These are phyloP conservation scores for Dicerorhinus sumatrensis DNA, from an alignment of 2,113 vertebrate genomes.

Conservation along the genomic window DNA sequence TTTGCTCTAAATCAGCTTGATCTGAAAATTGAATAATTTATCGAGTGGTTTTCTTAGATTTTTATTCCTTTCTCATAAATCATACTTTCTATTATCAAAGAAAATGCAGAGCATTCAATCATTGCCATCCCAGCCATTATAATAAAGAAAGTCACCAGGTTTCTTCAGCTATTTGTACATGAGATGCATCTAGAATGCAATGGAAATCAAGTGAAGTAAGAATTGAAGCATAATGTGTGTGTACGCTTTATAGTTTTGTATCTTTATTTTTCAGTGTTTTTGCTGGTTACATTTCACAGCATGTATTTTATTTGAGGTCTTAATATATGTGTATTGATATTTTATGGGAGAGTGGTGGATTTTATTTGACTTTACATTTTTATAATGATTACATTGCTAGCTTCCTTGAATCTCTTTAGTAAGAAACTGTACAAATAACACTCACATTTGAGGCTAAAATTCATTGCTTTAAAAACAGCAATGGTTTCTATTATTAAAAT, in stretches of 20 bases:
- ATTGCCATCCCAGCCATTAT: background rate
- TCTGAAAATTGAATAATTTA: slow-evolving; percentile 68
- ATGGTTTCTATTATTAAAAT: slow-evolving; percentile 78
- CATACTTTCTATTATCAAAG: slow-evolving; percentile 54
- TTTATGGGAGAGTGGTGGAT: background rate
- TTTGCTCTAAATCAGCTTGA: slow-evolving; percentile 53
- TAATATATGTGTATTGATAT: background rate
- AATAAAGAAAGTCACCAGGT: slow-evolving; percentile 8
- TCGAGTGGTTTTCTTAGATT: slow-evolving; percentile 57
- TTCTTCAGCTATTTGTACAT: background rate
- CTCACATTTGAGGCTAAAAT: slow-evolving; percentile 40
- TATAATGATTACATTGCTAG: background rate
- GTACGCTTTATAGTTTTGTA: background rate
- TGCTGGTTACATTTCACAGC: background rate
- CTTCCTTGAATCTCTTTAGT: slow-evolving; percentile 43
- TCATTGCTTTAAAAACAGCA: slow-evolving; percentile 66
- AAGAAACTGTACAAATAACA: slow-evolving; percentile 63
- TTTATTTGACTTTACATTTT: slow-evolving; percentile 56
- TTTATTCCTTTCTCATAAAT: slow-evolving; percentile 63
- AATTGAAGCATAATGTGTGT: background rate
- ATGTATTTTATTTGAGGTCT: background rate
- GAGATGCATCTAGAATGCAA: background rate
- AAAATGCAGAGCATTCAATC: slow-evolving; percentile 54
- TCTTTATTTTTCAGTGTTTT: slow-evolving; percentile 21
- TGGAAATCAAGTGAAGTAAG: background rate